A percentile compares a stretch with the other conserved stretches of the same genome.
phyloP scores from a whole-genome alignment of 2,888 invertebrate species.

The Timema podura region DNA sequence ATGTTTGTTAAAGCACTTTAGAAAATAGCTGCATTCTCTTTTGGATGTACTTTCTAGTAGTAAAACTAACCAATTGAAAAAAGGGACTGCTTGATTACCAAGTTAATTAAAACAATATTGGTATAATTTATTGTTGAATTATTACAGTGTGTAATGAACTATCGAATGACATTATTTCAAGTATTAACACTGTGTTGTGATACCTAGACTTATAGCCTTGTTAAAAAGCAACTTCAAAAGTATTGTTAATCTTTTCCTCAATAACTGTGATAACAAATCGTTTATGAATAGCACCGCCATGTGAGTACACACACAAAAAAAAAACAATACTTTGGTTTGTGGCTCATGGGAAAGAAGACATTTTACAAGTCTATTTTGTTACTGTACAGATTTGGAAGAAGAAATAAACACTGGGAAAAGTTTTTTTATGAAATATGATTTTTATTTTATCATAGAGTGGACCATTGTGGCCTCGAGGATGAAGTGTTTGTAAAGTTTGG shows the following conservation, averaged over 20 bases:
- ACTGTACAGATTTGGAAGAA: slow-evolving; percentile 19
- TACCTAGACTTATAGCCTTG: slow-evolving; percentile 4
- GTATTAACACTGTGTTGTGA: slow-evolving; percentile 10
- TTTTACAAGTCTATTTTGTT: slow-evolving; percentile 20
- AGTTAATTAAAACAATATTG: no score
- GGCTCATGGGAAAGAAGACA: neutral
- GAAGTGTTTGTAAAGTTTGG: neutral
- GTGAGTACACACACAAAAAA: slow-evolving; percentile 4
- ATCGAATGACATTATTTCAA: neutral
- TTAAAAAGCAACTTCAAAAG: neutral
- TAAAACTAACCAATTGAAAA: no score
- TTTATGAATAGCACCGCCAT: neutral
- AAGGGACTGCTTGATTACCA: no score
- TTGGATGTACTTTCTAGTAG: no score
- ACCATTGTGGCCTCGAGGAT: neutral
- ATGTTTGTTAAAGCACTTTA: no score
- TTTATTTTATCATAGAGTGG: neutral
- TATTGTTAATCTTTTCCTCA: slow-evolving; percentile 26
- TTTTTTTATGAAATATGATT: neutral
- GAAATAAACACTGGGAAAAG: neutral
- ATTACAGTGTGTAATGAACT: neutral
- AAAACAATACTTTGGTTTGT: neutral
- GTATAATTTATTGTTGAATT: neutral
- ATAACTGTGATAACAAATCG: slow-evolving; percentile 31
- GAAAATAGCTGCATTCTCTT: no score